These are phyloP conservation scores for Himalopsyche anomala DNA, from an alignment of 2,888 invertebrate genomes.

Conservation along the genomic window DNA sequence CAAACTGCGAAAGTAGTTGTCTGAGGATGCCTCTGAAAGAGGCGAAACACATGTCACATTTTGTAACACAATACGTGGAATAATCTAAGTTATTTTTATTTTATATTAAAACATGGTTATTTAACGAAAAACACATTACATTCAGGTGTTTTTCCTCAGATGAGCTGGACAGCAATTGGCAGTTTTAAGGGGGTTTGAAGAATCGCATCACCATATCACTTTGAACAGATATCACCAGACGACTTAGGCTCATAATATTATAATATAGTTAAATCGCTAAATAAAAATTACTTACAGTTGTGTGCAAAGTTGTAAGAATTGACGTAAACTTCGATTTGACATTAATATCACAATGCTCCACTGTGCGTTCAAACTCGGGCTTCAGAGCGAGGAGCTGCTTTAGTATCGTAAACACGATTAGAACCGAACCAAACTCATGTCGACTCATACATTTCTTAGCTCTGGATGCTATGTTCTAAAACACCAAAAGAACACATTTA, in stretches of 20 bases:
- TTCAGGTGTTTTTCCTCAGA: too few relatives aligned
- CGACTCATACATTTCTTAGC: conserved; percentile 86
- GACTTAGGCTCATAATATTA: too few relatives aligned
- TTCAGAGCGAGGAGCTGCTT: conserved; percentile 86
- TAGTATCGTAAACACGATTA: conserved; percentile 89
- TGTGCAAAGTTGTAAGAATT: conserved; percentile 84
- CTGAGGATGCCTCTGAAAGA: too few relatives aligned
- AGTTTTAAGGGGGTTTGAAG: neutral
- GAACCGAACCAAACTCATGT: conserved; percentile 87
- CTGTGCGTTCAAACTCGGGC: conserved; percentile 88
- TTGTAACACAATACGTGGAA: too few relatives aligned
- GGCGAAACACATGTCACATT: too few relatives aligned
- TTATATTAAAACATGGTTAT: too few relatives aligned
- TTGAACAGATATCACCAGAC: too few relatives aligned
- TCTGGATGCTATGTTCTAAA: conserved; percentile 82
- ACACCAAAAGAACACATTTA: conserved; percentile 62
- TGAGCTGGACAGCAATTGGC: neutral
- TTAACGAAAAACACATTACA: too few relatives aligned
- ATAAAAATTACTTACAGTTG: conserved; percentile 78
- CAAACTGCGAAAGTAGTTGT: too few relatives aligned
- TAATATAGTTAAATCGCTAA: neutral
- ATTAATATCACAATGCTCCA: conserved; percentile 83
- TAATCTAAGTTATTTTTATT: too few relatives aligned
- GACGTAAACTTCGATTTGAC: conserved; percentile 84
- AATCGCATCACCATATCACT: neutral